Conservation (phyloP, 2,113 vertebrate genomes). For the Rafetus swinhoei region DNA sequence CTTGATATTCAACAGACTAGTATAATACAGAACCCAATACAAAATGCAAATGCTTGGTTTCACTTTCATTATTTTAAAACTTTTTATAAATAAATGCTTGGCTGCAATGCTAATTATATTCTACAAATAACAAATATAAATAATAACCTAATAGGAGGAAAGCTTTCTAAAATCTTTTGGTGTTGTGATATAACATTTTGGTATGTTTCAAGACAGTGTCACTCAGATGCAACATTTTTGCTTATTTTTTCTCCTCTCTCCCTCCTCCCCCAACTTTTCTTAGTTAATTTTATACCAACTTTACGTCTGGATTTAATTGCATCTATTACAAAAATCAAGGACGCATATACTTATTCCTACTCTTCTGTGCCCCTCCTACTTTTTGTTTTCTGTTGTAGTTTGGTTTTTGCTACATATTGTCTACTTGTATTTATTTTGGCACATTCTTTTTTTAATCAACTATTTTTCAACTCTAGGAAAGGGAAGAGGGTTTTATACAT, state of each 20-base stretch:
- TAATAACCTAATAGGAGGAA: background rate
- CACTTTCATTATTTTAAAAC: background rate
- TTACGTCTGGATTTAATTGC: background rate
- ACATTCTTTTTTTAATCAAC: background rate
- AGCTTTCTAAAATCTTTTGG: background rate
- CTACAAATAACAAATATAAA: too few species aligned
- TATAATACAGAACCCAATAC: background rate
- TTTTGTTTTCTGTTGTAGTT: background rate
- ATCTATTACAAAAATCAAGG: rapidly evolving
- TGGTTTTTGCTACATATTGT: background rate
- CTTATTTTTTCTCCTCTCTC: background rate
- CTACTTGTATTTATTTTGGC: background rate
- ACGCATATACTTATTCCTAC: background rate
- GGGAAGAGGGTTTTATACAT: rapidly evolving
- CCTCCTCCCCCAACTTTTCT: background rate
- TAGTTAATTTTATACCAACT: background rate
- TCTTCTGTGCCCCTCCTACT: background rate
- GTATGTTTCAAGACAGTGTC: background rate
- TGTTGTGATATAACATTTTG: background rate
- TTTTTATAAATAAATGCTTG: rapidly evolving
- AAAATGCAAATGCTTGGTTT: background rate
- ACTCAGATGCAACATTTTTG: background rate
- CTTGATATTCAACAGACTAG: background rate
- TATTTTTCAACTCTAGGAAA: constrained; percentile 4
- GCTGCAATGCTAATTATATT: background rate